phyloP scores from a whole-genome alignment of 2,113 vertebrate genomes.

The Tyrannus savana region DNA sequence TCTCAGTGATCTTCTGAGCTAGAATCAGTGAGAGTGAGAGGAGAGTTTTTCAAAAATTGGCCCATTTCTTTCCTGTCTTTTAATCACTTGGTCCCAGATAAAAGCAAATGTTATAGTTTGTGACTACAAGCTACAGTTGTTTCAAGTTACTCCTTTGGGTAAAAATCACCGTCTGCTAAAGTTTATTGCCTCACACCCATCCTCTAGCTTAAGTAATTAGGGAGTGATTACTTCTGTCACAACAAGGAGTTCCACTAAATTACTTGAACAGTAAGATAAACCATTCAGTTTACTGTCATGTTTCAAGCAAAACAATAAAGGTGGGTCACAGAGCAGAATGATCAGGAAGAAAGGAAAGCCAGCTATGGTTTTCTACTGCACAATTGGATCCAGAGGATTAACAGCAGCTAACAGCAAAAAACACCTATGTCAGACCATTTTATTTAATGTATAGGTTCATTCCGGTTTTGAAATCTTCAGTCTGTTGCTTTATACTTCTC shows the following conservation, averaged over 20 bases:
- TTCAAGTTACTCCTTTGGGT: neutral
- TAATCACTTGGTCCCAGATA: neutral
- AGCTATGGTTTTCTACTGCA: neutral
- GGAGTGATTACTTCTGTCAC: neutral
- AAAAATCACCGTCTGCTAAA: neutral
- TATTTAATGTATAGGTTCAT: neutral
- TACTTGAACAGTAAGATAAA: neutral
- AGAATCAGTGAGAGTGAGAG: neutral
- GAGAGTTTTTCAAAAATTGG: neutral
- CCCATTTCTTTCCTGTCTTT: neutral
- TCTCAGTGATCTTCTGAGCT: neutral
- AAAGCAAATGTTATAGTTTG: neutral
- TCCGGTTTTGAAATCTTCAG: neutral
- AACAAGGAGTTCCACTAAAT: neutral
- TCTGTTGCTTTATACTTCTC: neutral
- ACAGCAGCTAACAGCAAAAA: neutral
- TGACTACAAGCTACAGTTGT: neutral
- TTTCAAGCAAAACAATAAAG: neutral
- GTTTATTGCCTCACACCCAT: neutral
- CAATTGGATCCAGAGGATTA: neutral
- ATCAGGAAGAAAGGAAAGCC: neutral
- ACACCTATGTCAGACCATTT: neutral
- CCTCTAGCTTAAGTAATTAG: neutral
- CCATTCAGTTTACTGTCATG: neutral
- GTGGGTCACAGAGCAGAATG: neutral